phyloP scores from a whole-genome alignment of 1,140 invertebrate genomes.

The Tetragnatha versicolor region DNA sequence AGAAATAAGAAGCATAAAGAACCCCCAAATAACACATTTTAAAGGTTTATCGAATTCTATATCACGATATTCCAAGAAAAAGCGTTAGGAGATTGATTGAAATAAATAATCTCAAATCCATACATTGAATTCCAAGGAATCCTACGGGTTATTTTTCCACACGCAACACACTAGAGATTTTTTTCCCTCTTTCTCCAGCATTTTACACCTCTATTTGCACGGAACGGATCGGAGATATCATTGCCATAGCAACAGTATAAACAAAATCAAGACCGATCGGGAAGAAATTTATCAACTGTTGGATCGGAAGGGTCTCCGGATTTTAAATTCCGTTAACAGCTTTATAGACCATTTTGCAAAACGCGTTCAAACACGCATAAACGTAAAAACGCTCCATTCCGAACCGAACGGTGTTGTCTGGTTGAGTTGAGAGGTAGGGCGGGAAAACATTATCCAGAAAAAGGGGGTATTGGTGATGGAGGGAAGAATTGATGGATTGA shows the following conservation, averaged over 20 bases:
- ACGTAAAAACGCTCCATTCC: constrained; percentile 4
- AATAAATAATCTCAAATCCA: background rate
- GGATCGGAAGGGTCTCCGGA: background rate
- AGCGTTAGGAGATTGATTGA: background rate
- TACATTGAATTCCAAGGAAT: background rate
- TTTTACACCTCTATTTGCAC: constrained; percentile 33
- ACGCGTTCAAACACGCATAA: constrained; percentile 17
- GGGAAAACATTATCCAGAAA: constrained; percentile 16
- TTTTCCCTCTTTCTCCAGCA: background rate
- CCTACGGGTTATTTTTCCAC: background rate
- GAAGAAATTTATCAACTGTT: constrained; percentile 34
- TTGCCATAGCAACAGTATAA: background rate
- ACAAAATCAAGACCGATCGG: background rate
- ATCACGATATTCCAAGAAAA: background rate
- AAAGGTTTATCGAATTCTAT: too few species aligned
- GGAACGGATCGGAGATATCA: background rate
- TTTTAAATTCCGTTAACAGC: constrained; percentile 44
- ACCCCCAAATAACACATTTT: too few species aligned
- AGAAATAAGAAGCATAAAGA: too few species aligned
- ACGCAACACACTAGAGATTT: background rate
- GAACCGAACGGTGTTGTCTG: background rate
- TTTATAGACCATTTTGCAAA: constrained; percentile 44
- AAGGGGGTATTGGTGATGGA: constrained; percentile 21
- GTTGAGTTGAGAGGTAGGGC: background rate
- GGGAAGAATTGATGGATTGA: constrained; percentile 37